Evolutionary conservation across 2,888 invertebrate species (phyloP), one percentile per base, ranked within the genome.

Genomic region (Apodemia mormo): DNA sequence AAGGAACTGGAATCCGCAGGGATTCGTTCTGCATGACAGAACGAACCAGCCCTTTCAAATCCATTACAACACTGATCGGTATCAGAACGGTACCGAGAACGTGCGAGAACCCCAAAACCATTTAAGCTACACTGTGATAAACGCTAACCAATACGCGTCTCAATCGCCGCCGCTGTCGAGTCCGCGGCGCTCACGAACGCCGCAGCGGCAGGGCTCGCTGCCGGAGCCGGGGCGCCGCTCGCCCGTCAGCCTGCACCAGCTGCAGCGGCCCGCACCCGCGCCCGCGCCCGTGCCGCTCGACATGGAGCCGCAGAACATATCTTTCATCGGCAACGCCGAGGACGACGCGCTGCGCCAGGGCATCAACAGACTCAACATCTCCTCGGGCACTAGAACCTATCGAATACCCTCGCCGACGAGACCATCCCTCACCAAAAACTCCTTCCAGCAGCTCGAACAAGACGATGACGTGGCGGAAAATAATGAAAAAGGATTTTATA

Each of bases 221-320:
- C 83, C 88, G 8, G 75, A 72, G 56, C 45, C 40, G 68, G 33
- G 30, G 68, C 65, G 68, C 58, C 72, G 72, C 40, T 86, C 92
- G 69, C 88, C 93, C 2, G 94, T 94, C 73, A 94, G 92, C 74
- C 79, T 94, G 73, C 94, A 94, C 77, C 94, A 94, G 94, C 73
- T 94, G 94, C 77, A 94, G 94, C 70, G 95, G 10, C 94, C 96
- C 1, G 93, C 95, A 66, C 95, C 96, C 95, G 33, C 33, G 33
- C 33, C 33, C 94, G 33, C 96, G 64, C 95, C 95, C 37, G 97
- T 96, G 64, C 95, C 95, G 33, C 97, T 97, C 83, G 97, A 97
- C 82, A 98, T 98, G 97, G 97, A 97, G 80, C 98, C 98, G 0
- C 98, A 98, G 85, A 97, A 97, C 90, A 98, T 98, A 81, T 98